Evolutionary conservation across 2,113 vertebrate species (phyloP).

Genomic region (Choloepus hoffmanni): DNA sequence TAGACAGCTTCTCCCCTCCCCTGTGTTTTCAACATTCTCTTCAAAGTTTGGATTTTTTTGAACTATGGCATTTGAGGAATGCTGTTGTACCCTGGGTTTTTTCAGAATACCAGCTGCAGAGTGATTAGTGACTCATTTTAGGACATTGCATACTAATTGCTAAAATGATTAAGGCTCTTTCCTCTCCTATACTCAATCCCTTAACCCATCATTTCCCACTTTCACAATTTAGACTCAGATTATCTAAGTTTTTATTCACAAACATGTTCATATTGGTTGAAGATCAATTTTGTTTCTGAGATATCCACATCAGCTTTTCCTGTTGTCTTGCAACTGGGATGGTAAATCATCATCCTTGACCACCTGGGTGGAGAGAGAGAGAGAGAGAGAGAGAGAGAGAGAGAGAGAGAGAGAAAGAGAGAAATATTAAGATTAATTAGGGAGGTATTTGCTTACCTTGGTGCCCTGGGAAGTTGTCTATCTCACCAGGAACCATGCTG

Average conservation of each 20-base stretch:
- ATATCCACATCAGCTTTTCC: conserved; percentile 12
- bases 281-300: conserved; percentile 60
- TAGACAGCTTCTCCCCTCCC: not conserved
- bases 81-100: conserved; percentile 50
- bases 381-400: not conserved
- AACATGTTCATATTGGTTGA: conserved; percentile 49
- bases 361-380: not conserved
- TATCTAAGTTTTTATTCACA: conserved; percentile 45
- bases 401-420: rapidly evolving
- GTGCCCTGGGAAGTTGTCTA: not conserved
- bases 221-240: conserved; percentile 67
- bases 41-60: not conserved
- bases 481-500: not conserved
- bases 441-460: not conserved
- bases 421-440: no score
- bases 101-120: conserved; percentile 57
- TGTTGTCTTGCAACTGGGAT: not conserved
- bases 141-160: conserved; percentile 73
- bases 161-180: conserved; percentile 71
- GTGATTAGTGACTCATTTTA: conserved; percentile 75
- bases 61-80: conserved; percentile 53
- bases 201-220: conserved; percentile 74
- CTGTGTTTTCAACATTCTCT: not conserved
- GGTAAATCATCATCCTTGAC: not conserved
- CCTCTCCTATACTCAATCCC: conserved; percentile 56